A percentile compares a stretch with the other conserved stretches of the same genome.
phyloP scores from a whole-genome alignment of 2,888 invertebrate species.

The Drosophila monieri region DNA sequence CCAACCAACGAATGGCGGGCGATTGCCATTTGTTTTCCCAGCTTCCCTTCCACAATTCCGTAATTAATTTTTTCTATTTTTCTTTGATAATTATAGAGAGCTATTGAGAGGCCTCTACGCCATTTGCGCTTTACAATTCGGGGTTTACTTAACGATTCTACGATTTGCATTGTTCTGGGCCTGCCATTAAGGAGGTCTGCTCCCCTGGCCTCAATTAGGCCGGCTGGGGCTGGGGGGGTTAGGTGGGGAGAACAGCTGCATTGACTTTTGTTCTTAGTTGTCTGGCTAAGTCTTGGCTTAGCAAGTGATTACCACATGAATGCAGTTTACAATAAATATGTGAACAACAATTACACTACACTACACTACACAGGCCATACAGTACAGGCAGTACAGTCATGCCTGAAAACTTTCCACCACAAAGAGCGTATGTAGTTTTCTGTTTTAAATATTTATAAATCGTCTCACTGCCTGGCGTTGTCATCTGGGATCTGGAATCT shows the following conservation, averaged over 20 bases:
- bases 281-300: constrained; percentile 46
- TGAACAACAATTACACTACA: constrained; percentile 1
- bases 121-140: constrained; percentile 28
- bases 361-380: too few relatives aligned
- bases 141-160: constrained; percentile 29
- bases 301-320: constrained; percentile 52
- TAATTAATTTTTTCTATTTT: constrained; percentile 22
- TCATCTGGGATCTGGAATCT: not conserved
- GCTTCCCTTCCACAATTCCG: constrained; percentile 18
- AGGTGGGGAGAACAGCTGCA: constrained; percentile 32
- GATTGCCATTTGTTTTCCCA: constrained; percentile 31
- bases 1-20: constrained; percentile 30
- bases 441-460: constrained; percentile 59
- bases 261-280: constrained; percentile 53
- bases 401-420: constrained; percentile 20
- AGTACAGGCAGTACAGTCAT: not conserved
- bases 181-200: constrained; percentile 10
- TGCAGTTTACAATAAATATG: constrained; percentile 18
- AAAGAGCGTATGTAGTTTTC: constrained; percentile 36
- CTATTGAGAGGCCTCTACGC: constrained; percentile 16
- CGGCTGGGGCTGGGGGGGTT: too few relatives aligned
- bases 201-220: constrained; percentile 36
- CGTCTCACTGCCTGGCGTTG: constrained; percentile 33
- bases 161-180: constrained; percentile 35
- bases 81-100: constrained; percentile 27